A percentile compares a stretch with the other conserved stretches of the same genome.
Evolutionary conservation across 2,888 invertebrate species (phyloP).

Genomic region (Agonopterix subpropinquella): DNA sequence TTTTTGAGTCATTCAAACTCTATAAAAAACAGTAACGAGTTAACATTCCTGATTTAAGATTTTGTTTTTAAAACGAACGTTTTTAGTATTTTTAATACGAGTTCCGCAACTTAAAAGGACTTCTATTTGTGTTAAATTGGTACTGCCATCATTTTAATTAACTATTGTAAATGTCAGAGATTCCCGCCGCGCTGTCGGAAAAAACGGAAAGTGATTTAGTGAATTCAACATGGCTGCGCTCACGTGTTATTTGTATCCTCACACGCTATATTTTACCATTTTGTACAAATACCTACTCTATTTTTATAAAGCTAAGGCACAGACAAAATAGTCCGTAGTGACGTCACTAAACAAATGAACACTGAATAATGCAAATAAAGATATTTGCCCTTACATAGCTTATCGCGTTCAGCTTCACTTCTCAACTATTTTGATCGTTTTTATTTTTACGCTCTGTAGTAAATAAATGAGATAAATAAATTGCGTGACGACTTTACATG

Average conservation of each 20-base stretch:
- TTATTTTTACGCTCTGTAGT: constrained; percentile 16
- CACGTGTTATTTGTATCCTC: constrained; percentile 1
- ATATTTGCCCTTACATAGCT: constrained; percentile 18
- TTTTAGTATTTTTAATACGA: neutral
- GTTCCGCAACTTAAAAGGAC: too few relatives aligned
- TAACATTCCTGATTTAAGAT: constrained; percentile 43
- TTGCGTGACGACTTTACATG: neutral
- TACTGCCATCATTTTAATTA: neutral
- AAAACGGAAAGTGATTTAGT: neutral
- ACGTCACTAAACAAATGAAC: constrained; percentile 23
- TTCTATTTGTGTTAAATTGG: too few relatives aligned
- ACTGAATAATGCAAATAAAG: constrained; percentile 18
- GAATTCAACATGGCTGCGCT: neutral
- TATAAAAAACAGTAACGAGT: constrained; percentile 40
- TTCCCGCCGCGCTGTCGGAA: neutral
- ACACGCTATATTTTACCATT: neutral
- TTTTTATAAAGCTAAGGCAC: too few relatives aligned
- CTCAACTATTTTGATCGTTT: constrained; percentile 12
- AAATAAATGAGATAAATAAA: constrained; percentile 3
- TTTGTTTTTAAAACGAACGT: constrained; percentile 6
- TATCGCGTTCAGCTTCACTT: constrained; percentile 14
- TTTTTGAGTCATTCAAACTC: constrained; percentile 21
- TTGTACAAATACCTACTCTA: neutral
- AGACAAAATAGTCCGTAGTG: neutral
- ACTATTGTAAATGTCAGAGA: neutral